These are phyloP conservation scores for Orthosia gothica DNA, from an alignment of 2,888 invertebrate genomes.

Conservation along the genomic window DNA sequence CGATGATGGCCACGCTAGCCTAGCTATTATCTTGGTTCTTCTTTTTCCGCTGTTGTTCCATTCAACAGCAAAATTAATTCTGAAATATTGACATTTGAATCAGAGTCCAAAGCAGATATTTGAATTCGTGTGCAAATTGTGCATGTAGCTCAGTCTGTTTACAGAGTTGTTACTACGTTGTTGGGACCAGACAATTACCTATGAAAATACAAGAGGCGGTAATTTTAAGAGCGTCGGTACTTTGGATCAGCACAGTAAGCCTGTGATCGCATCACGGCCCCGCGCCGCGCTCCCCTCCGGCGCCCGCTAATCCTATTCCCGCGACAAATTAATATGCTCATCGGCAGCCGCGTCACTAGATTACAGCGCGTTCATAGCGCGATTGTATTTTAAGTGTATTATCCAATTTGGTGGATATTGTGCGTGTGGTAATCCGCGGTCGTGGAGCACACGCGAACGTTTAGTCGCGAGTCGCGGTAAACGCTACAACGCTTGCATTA, in stretches of 20 bases:
- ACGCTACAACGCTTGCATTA: slow-evolving; percentile 84
- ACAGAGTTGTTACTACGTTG: slow-evolving; percentile 40
- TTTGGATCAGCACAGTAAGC: slow-evolving; percentile 79
- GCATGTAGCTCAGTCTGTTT: slow-evolving; percentile 30
- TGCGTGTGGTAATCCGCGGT: slow-evolving; percentile 90
- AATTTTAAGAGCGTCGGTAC: slow-evolving; percentile 76
- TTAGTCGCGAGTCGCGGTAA: slow-evolving; percentile 81
- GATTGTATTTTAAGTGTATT: slow-evolving; percentile 93
- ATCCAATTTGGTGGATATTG: slow-evolving; percentile 93
- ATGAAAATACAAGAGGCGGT: slow-evolving; percentile 72
- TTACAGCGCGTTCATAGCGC: slow-evolving; percentile 90
- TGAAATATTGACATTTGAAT: slow-evolving; percentile 34
- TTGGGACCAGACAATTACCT: slow-evolving; percentile 59
- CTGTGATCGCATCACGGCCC: slow-evolving; percentile 80
- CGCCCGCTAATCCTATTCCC: slow-evolving; percentile 88
- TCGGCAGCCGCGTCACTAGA: slow-evolving; percentile 90
- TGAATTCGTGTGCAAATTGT: slow-evolving; percentile 32
- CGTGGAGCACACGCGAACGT: slow-evolving; percentile 83
- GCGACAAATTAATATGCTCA: slow-evolving; percentile 91
- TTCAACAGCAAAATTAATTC: slow-evolving; percentile 10
- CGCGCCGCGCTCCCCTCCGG: slow-evolving; percentile 66
- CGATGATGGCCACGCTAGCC: slow-evolving; percentile 48
- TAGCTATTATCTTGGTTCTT: slow-evolving; percentile 26
- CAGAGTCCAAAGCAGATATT: slow-evolving; percentile 25
- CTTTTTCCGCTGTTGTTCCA: slow-evolving; percentile 16